Conservation (phyloP, 1,140 invertebrate genomes). For the Oedothorax gibbosus region DNA sequence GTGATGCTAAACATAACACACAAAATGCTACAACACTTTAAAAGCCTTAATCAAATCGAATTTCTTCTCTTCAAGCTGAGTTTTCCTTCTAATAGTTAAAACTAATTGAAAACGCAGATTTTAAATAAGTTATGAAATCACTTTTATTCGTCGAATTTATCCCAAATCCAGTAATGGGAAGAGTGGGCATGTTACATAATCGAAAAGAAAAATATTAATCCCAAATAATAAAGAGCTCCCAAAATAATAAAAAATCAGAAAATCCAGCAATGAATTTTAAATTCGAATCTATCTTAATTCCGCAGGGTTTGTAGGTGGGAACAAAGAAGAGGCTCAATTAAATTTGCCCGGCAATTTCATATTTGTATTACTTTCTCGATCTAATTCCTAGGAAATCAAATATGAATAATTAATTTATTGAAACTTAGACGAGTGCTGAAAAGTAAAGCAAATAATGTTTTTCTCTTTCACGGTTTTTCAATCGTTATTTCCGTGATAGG, state of each 20-base stretch:
- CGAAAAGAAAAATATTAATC: too few species aligned
- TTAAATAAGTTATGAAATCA: slow-evolving; percentile 40
- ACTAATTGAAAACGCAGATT: slow-evolving; percentile 34
- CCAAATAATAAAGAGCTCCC: too few species aligned
- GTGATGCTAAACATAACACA: too few species aligned
- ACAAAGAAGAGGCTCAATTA: slow-evolving; percentile 51
- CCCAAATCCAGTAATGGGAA: slow-evolving; percentile 3
- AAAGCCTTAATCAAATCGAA: too few species aligned
- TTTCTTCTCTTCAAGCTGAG: too few species aligned
- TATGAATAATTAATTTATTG: slow-evolving; percentile 62
- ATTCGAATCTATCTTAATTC: slow-evolving; percentile 47
- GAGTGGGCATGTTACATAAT: not conserved
- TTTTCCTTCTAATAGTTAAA: slow-evolving; percentile 26
- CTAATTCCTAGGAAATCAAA: slow-evolving; percentile 60
- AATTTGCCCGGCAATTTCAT: slow-evolving; percentile 59
- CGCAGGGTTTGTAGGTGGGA: slow-evolving; percentile 36
- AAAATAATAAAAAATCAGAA: not conserved
- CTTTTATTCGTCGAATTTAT: not conserved
- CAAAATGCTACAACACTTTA: too few species aligned
- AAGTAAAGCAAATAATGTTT: slow-evolving; percentile 52
- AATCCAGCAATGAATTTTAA: slow-evolving; percentile 49
- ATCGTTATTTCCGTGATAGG: slow-evolving; percentile 47
- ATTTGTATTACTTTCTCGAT: slow-evolving; percentile 58
- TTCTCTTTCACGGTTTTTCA: slow-evolving; percentile 54
- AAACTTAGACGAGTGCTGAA: slow-evolving; percentile 51